Percentiles rank a stretch among this genome's conserved stretches.
These are phyloP conservation scores for Unio pictorum DNA, from an alignment of 2,888 invertebrate species.

Conservation along the genomic window DNA sequence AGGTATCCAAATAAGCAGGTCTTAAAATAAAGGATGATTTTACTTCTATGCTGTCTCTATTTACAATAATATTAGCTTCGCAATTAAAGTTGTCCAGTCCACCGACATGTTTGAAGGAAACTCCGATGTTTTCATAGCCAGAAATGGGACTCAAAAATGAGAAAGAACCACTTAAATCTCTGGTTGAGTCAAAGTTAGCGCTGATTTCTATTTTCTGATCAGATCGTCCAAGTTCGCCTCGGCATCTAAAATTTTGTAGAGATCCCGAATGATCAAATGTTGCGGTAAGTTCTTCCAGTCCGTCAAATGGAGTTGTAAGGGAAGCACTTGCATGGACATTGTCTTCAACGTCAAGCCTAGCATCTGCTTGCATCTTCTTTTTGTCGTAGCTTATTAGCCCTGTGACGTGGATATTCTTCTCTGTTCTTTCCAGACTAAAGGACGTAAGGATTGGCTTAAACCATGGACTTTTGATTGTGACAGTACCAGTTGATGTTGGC, in stretches of 20 bases:
- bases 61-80: conserved; percentile 3
- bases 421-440: too few relatives aligned
- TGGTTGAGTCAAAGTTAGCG: conserved; percentile 7
- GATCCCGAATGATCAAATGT: conserved; percentile 32
- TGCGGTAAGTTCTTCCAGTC: conserved; percentile 24
- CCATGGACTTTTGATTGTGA: too few relatives aligned
- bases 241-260: conserved; percentile 14
- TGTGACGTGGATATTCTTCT: conserved; percentile 13
- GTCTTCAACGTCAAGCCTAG: conserved; percentile 2
- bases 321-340: conserved; percentile 21
- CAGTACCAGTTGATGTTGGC: too few relatives aligned
- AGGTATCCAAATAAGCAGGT: too few relatives aligned
- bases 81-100: conserved; percentile 24
- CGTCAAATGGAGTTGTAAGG: conserved; percentile 36
- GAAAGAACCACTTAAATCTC: too few relatives aligned
- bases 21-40: too few relatives aligned
- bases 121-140: conserved; percentile 15
- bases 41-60: too few relatives aligned
- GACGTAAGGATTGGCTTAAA: too few relatives aligned
- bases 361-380: conserved; percentile 10
- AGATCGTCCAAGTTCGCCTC: conserved; percentile 14
- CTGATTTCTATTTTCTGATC: conserved; percentile 20
- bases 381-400: conserved; percentile 10
- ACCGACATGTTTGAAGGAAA: conserved; percentile 32
- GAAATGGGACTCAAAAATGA: not conserved